Evolutionary conservation across 2,888 invertebrate genomes (phyloP).

Genomic region (Therioaphis trifolii): DNA sequence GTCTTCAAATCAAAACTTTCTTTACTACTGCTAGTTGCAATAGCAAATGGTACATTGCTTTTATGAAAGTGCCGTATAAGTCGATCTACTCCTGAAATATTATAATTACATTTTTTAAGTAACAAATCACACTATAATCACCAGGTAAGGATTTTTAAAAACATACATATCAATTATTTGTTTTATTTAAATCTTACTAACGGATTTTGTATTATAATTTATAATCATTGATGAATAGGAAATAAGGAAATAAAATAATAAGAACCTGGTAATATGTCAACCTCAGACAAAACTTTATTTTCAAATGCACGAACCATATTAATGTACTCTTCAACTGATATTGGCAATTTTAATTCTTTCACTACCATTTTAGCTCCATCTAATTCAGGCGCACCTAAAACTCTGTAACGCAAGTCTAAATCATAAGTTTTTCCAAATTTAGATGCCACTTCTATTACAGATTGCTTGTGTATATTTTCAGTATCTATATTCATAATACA

Average conservation of each 20-base stretch:
- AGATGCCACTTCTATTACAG: conserved; percentile 77
- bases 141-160: conserved; percentile 1
- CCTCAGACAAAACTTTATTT: conserved; percentile 74
- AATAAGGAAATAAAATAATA: conserved; percentile 41
- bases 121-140: too few relatives aligned
- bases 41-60: conserved; percentile 83
- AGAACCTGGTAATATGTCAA: conserved; percentile 78
- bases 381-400: conserved; percentile 80
- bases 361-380: conserved; percentile 78
- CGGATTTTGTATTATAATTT: too few relatives aligned
- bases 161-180: conserved; percentile 20
- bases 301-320: conserved; percentile 74
- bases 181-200: background rate
- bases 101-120: background rate
- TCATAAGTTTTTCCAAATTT: conserved; percentile 83
- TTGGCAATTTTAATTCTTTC: conserved; percentile 76
- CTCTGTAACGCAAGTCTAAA: conserved; percentile 80
- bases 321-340: conserved; percentile 77
- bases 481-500: conserved; percentile 74
- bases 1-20: conserved; percentile 80
- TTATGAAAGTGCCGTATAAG: conserved; percentile 81
- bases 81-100: conserved; percentile 79
- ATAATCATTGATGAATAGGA: background rate
- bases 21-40: conserved; percentile 87
- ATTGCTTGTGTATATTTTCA: conserved; percentile 81